Evolutionary conservation across 2,888 invertebrate species (phyloP), one percentile per base, ranked within the genome.

Genomic region (Coenonympha arcania): DNA sequence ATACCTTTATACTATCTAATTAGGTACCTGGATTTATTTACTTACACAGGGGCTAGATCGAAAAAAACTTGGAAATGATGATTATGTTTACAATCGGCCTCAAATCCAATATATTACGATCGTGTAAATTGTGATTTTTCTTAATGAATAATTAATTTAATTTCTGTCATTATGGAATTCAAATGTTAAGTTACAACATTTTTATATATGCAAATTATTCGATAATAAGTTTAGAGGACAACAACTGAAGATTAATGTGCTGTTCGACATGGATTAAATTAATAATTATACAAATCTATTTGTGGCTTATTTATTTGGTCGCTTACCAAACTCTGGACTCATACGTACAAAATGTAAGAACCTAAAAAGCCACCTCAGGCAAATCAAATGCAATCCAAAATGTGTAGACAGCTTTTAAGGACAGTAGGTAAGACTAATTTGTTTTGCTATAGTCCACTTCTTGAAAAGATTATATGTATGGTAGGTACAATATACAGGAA

Each of bases 211-310:
- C 43, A 26, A 50, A 48, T 44, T 26, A 19, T 16, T 15, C 40
- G 24, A 44, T 50, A 54, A 36, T 36, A 44, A 50, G 50, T 30
- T 44, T 48, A 48, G 52, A 42, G 45, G 39, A 46, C 42, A 41
- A 33, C 52, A 13, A 44, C 48, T 22, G 9, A 51, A 45, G 54
- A 58, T 56, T 58, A 45, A 58, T 51, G 51, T 5, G 9, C 19
- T 39, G 20, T 49, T 48, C 31, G 56, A 50, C 40, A 26, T 34
- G 53, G 43, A 48, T 57, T 67, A 66, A 76, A 77, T 78, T 76
- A 75, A 74, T 76, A 72, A 73, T 70, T 73, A 71, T 68, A 68
- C 60, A 65, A 64, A 58, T 63, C 61, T 68, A 68, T 73, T 68
- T 66, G 63, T 62, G 60, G 57, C 58, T 54, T 42, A 65, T 67